Evolutionary conservation across 2,797 vertebrate species (phyloP).

Genomic region (Galaxias olidus): DNA sequence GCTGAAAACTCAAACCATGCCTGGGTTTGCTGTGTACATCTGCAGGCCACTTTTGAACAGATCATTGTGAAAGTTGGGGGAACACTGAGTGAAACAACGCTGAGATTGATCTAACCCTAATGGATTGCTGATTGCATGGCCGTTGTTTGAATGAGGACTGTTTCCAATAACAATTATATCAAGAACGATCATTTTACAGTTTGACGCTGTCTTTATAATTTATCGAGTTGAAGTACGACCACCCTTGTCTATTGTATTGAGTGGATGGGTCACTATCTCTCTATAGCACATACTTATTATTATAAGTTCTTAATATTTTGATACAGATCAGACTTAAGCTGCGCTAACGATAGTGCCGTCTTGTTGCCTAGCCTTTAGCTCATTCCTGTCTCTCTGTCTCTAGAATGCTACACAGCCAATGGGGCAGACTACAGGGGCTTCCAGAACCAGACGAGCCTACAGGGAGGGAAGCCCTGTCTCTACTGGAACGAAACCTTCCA

Average conservation of each 20-base stretch:
- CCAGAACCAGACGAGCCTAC: slow-evolving; percentile 89
- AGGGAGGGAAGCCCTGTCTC: slow-evolving; percentile 90
- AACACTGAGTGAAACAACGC: slow-evolving; percentile 67
- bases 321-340: slow-evolving; percentile 31
- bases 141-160: slow-evolving; percentile 13
- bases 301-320: slow-evolving; percentile 39
- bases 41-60: slow-evolving; percentile 17
- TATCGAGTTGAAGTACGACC: slow-evolving; percentile 31
- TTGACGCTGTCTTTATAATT: slow-evolving; percentile 37
- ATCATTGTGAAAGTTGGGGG: slow-evolving; percentile 25
- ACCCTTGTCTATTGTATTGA: slow-evolving; percentile 30
- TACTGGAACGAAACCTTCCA: slow-evolving; percentile 98
- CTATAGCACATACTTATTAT: slow-evolving; percentile 34
- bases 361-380: not conserved
- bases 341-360: slow-evolving; percentile 17
- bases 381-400: slow-evolving; percentile 47
- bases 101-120: slow-evolving; percentile 48
- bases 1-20: slow-evolving; percentile 62
- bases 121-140: slow-evolving; percentile 28
- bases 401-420: slow-evolving; percentile 96
- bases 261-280: slow-evolving; percentile 32
- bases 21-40: slow-evolving; percentile 50
- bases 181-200: slow-evolving; percentile 28
- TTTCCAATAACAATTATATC: slow-evolving; percentile 31
- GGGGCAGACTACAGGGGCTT: slow-evolving; percentile 92